phyloP scores from a whole-genome alignment of 2,797 vertebrate genomes.

The Sorex maritimensis region DNA sequence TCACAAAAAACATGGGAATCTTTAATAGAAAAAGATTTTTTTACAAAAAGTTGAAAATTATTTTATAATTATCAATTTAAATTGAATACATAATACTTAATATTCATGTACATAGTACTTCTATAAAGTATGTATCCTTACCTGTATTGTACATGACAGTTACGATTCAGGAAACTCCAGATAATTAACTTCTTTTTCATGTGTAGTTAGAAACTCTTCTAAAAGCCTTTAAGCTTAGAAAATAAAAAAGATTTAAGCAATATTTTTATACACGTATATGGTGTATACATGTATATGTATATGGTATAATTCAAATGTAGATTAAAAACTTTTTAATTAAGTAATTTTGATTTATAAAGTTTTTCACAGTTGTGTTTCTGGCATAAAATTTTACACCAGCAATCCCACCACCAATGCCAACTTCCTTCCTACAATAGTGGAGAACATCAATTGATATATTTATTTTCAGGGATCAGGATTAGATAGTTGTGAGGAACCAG shows the following conservation, averaged over 20 bases:
- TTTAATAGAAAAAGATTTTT: slow-evolving; percentile 52
- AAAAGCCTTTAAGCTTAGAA: not conserved
- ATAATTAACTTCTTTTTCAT: slow-evolving; percentile 16
- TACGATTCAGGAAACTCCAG: not conserved
- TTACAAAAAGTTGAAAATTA: not conserved
- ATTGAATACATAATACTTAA: not conserved
- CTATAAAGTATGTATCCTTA: slow-evolving; percentile 42
- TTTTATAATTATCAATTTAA: slow-evolving; percentile 55
- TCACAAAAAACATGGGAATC: not conserved
- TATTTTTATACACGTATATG: not conserved
- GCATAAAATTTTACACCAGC: too few relatives aligned
- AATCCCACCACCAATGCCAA: too few relatives aligned
- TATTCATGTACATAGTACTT: not conserved
- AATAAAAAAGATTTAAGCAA: not conserved
- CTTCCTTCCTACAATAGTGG: too few relatives aligned
- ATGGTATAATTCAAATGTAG: too few relatives aligned
- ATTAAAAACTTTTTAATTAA: too few relatives aligned
- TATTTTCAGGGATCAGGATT: slow-evolving; percentile 11
- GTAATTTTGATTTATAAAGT: too few relatives aligned
- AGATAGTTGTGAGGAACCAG: slow-evolving; percentile 5
- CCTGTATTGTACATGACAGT: not conserved
- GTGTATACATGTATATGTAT: not conserved
- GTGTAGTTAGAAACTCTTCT: slow-evolving; percentile 14
- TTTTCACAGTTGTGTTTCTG: too few relatives aligned
- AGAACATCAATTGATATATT: not conserved